Conservation (phyloP, 2,113 vertebrate species). For the Microcebus jonahi region DNA sequence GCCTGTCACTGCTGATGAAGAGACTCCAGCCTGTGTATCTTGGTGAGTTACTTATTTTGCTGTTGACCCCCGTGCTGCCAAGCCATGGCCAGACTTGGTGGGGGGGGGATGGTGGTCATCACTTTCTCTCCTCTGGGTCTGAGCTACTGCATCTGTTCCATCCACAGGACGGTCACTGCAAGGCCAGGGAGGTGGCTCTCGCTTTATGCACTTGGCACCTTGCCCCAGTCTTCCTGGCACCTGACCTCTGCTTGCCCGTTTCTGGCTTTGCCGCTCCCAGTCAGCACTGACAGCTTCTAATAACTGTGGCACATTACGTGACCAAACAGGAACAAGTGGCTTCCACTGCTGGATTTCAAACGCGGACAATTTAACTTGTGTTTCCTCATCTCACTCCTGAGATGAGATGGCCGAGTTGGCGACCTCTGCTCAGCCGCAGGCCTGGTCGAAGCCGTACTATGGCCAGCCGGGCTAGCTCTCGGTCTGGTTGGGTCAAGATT, state of each 20-base stretch:
- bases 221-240: neutral
- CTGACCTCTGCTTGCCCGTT: neutral
- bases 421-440: neutral
- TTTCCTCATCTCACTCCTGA: neutral
- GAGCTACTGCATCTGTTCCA: neutral
- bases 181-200: neutral
- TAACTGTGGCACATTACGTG: neutral
- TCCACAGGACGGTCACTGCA: neutral
- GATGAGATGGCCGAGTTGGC: fast-evolving
- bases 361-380: neutral
- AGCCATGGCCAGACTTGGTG: neutral
- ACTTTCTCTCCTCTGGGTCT: neutral
- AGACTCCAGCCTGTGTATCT: neutral
- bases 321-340: neutral
- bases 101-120: no score
- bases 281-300: neutral
- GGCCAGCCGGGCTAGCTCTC: neutral
- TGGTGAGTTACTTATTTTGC: neutral
- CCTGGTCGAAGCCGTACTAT: neutral
- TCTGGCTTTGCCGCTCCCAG: neutral
- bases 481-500: neutral
- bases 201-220: neutral
- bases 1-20: no score
- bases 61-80: neutral
- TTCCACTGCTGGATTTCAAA: neutral